Base-by-base conservation (phyloP, 2,113 vertebrate genomes). In the Pyrgilauda ruficollis region DNA sequence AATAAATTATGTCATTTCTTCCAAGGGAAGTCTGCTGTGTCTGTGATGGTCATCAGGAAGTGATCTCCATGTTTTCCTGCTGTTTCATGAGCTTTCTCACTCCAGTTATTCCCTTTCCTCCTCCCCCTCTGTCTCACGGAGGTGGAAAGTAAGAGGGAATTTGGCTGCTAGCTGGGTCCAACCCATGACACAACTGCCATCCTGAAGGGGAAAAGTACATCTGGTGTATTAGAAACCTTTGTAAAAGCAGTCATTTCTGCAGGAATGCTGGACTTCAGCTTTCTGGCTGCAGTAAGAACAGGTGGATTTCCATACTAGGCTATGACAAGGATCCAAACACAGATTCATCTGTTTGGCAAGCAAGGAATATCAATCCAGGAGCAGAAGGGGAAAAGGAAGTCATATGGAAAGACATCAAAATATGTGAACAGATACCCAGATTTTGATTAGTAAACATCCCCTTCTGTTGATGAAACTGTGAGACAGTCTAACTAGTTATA, bases 171-270 rank as follows among this genome's bases (percentile, higher is more conserved):
- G 35, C 15, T 75, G 37, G 10, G 5, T 59, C 55, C n/a, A 69
- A 5, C 10, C 37, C 28, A 16, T 7, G 1, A 35, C 44, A 56
- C 61, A 68, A 3, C 7, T 43, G 27, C 9, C 18, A 13, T 49
- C 83, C 41, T 27, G 17, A 30, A 52, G 22, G 7, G 6, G 26
- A 68, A 84, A 75, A 23, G 22, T 3, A 10, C 1, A 13, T 9
- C 4, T 3, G 23, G 7, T 2, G 8, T 6, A 3, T 63, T 69
- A 37, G 43, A 64, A 27, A 13, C 7, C 8, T 23, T 0, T 22
- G 10, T 23, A 10, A 77, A 85, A 74, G 8, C 55, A 80, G 52
- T 18, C 15, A 26, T 26, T 56, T 64, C 41, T 69, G 53, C 67
- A 88, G 58, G 5, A 37, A 33, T 2, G 10, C 7, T 66, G 43